Percentiles rank a stretch among this genome's conserved stretches.
Conservation (phyloP, 2,888 invertebrate species). For the Brachyopa scutellaris region DNA sequence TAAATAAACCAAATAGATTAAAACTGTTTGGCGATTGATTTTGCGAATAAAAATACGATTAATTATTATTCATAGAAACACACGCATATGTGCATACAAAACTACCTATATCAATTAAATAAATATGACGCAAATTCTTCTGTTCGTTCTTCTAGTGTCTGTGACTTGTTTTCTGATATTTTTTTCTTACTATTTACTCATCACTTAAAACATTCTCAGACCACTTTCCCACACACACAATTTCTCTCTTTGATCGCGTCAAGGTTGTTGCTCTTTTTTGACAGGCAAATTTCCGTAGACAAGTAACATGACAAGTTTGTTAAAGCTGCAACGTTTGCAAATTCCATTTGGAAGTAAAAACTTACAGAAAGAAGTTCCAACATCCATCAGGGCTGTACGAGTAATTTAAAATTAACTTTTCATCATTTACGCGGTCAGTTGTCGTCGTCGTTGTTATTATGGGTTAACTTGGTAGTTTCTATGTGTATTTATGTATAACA, state of each 20-base stretch:
- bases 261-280: slow-evolving; percentile 58
- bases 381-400: slow-evolving; percentile 25
- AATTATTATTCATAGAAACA: too few species aligned
- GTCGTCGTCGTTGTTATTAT: too few species aligned
- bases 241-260: slow-evolving; percentile 49
- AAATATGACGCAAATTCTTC: too few species aligned
- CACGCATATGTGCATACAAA: too few species aligned
- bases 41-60: too few species aligned
- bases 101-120: too few species aligned
- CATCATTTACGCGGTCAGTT: slow-evolving; percentile 12
- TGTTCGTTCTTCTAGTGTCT: too few species aligned
- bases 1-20: too few species aligned
- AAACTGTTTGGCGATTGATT: too few species aligned
- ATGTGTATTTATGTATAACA: background rate
- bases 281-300: slow-evolving; percentile 36
- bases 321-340: slow-evolving; percentile 21
- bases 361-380: slow-evolving; percentile 1
- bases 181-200: background rate
- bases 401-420: slow-evolving; percentile 37
- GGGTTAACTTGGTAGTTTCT: background rate
- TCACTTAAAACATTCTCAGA: slow-evolving; percentile 47
- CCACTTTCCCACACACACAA: slow-evolving; percentile 38
- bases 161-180: slow-evolving; percentile 1
- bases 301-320: slow-evolving; percentile 25
- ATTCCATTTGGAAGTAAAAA: slow-evolving; percentile 4